A percentile compares a stretch with the other conserved stretches of the same genome.
phyloP scores from a whole-genome alignment of 30 jellyfish, hydroid and myxozoan species.

The Calvadosia cruxmelitensis region DNA sequence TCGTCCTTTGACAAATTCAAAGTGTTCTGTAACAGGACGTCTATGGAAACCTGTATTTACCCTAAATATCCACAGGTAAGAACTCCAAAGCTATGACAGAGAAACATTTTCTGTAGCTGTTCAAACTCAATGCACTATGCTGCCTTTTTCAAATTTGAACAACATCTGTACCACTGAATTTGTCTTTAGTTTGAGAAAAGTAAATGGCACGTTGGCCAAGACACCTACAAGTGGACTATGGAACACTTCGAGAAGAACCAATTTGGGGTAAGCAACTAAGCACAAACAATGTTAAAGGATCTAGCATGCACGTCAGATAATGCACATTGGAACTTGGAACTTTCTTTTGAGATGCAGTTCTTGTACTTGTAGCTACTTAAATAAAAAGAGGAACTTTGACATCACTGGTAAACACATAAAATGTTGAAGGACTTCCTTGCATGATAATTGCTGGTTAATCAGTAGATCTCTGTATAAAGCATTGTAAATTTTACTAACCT shows the following conservation, averaged over 20 bases:
- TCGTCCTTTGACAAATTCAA: slow-evolving; percentile 57
- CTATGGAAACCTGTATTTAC: slow-evolving; percentile 67
- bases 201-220: slow-evolving; percentile 72
- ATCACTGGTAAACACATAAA: no score
- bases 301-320: no score
- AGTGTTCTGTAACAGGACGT: slow-evolving; percentile 61
- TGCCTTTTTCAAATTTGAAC: not conserved
- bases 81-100: no score
- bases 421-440: no score
- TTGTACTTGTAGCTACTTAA: no score
- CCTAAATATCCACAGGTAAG: slow-evolving; percentile 77
- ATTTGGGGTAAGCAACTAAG: slow-evolving; percentile 50
- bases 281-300: no score
- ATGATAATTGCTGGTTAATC: no score
- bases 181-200: slow-evolving; percentile 44
- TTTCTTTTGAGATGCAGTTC: no score
- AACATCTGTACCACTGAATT: not conserved
- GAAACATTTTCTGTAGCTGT: not conserved
- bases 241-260: slow-evolving; percentile 50
- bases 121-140: not conserved
- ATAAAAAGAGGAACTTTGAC: no score
- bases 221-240: slow-evolving; percentile 63
- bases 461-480: no score
- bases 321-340: no score
- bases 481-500: no score